phyloP scores from a whole-genome alignment of 2,113 vertebrate genomes.

The Pteropus alecto region DNA sequence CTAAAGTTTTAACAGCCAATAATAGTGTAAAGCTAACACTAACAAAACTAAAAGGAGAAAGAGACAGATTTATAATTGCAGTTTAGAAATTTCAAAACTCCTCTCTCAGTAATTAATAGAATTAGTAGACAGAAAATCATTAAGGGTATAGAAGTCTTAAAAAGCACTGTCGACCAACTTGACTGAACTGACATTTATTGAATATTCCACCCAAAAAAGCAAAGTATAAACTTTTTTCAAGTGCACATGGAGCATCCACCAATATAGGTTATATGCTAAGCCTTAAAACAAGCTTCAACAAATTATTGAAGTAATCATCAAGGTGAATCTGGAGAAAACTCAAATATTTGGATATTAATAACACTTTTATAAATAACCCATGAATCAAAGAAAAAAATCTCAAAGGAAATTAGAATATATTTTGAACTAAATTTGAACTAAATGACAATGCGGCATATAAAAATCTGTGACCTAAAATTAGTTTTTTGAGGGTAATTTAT shows the following conservation, averaged over 20 bases:
- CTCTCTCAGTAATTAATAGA: background rate
- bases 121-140: background rate
- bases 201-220: background rate
- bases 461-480: background rate
- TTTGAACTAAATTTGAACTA: background rate
- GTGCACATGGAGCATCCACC: background rate
- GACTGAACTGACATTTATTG: background rate
- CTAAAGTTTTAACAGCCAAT: background rate
- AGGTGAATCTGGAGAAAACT: background rate
- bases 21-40: background rate
- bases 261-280: background rate
- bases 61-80: background rate
- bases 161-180: background rate
- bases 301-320: background rate
- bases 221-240: background rate
- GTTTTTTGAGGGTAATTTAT: background rate
- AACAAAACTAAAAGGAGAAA: background rate
- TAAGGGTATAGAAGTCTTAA: background rate
- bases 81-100: background rate
- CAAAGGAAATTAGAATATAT: background rate
- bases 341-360: constrained; percentile 16
- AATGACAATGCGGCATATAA: background rate
- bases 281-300: background rate
- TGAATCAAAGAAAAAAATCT: background rate
- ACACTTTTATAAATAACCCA: background rate